Percentiles rank a stretch among this genome's conserved stretches.
Evolutionary conservation across 2,888 invertebrate species (phyloP).

Genomic region (Neria commutata): DNA sequence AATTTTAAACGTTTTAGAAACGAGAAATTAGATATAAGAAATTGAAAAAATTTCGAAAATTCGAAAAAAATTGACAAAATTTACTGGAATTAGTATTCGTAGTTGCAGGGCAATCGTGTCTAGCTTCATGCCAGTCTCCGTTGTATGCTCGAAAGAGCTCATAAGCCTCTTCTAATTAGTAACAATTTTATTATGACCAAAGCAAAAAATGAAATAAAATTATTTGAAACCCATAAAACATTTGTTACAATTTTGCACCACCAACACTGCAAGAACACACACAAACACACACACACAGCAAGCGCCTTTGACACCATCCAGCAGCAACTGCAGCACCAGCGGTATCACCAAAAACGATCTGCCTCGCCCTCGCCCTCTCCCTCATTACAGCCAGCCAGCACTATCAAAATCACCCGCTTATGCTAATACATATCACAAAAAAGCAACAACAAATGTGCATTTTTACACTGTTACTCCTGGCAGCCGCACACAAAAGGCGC

Average conservation of each 20-base stretch:
- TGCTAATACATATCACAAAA: slow-evolving; percentile 41
- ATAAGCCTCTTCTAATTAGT: no score
- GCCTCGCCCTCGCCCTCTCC: slow-evolving; percentile 1
- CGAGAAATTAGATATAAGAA: no score
- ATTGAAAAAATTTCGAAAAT: no score
- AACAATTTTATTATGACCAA: background rate
- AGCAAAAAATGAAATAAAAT: slow-evolving; percentile 37
- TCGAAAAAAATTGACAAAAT: no score
- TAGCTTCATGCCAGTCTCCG: no score
- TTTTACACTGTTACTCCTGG: slow-evolving; percentile 1
- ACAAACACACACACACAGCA: background rate
- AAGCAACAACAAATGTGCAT: no score
- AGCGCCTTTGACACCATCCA: no score
- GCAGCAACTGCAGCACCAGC: slow-evolving; percentile 8
- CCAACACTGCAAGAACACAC: slow-evolving; percentile 29
- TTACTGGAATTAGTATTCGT: no score
- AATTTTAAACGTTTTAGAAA: no score
- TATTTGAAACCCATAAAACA: no score
- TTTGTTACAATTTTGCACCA: slow-evolving; percentile 30
- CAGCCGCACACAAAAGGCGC: background rate
- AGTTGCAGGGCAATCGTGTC: no score
- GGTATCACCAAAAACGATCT: slow-evolving; percentile 24
- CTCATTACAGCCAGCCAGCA: background rate
- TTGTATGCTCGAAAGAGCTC: no score
- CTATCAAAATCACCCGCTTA: slow-evolving; percentile 42